Conservation (phyloP, 2,888 invertebrate species). For the Sympetrum striolatum region DNA sequence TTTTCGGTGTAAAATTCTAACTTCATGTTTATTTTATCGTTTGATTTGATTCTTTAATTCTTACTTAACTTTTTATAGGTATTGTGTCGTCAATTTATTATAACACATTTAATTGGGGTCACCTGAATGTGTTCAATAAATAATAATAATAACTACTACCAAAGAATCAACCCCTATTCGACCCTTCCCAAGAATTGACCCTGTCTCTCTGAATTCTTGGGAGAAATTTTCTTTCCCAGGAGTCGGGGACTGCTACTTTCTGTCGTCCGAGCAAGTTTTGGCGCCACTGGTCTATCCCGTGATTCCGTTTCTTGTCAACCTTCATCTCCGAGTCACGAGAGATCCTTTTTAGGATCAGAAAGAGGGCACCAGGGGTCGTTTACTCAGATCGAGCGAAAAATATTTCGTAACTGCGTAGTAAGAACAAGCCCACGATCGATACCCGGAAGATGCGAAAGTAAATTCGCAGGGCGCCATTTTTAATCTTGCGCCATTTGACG, state of each 20-base stretch:
- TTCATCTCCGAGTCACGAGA: background rate
- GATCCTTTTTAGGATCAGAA: background rate
- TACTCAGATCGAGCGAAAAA: background rate
- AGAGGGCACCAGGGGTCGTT: background rate
- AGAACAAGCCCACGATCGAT: background rate
- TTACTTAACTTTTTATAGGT: too few species aligned
- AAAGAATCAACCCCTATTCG: too few species aligned
- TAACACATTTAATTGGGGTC: too few species aligned
- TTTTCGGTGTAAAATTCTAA: too few species aligned
- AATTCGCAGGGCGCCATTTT: background rate
- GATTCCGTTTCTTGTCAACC: background rate
- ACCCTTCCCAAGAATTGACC: too few species aligned
- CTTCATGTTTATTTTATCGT: too few species aligned
- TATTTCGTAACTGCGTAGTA: background rate
- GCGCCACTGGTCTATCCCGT: background rate
- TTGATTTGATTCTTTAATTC: too few species aligned
- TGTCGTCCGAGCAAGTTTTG: background rate
- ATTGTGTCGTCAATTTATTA: too few species aligned
- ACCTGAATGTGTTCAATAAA: too few species aligned
- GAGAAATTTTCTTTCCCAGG: background rate
- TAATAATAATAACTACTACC: too few species aligned
- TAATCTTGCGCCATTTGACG: background rate
- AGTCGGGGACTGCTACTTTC: background rate
- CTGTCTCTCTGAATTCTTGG: too few species aligned
- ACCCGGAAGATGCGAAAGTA: background rate